A percentile compares a stretch with the other conserved stretches of the same genome.
These are phyloP conservation scores for Pollicipes pollicipes DNA, from an alignment of 1,140 invertebrate species.

Conservation along the genomic window DNA sequence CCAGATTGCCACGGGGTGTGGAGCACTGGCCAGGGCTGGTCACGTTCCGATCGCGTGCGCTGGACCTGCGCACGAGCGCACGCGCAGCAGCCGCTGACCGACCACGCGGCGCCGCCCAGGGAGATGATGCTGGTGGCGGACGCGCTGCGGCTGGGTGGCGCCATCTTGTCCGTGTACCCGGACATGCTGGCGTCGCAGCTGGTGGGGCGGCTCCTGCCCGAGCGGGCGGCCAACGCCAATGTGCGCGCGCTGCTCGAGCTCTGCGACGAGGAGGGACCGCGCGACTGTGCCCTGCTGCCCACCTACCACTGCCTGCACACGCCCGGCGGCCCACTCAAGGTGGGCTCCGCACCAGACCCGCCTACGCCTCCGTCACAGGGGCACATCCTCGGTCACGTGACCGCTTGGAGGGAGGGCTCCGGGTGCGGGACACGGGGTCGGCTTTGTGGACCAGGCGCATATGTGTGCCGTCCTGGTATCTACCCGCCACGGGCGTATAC, in stretches of 20 bases:
- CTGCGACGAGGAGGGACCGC: conserved; percentile 68
- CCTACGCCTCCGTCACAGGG: no score
- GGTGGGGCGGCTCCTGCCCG: conserved; percentile 75
- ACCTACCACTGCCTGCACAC: conserved; percentile 90
- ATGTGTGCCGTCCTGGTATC: no score
- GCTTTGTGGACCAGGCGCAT: no score
- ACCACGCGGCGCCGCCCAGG: conserved; percentile 29
- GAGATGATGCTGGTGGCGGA: conserved; percentile 87
- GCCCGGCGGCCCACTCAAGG: conserved; percentile 89
- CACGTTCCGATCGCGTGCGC: no score
- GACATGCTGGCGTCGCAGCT: conserved; percentile 92
- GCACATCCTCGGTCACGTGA: no score
- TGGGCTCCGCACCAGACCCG: conserved; percentile 23
- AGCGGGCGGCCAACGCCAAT: conserved; percentile 65
- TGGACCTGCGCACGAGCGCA: no score
- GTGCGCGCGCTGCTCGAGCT: conserved; percentile 70
- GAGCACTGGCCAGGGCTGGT: no score
- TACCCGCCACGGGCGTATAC: no score
- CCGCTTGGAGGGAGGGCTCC: no score
- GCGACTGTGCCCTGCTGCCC: conserved; percentile 75
- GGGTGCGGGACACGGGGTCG: no score
- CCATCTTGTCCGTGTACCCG: conserved; percentile 72
- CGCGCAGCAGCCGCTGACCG: neutral
- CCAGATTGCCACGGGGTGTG: no score
- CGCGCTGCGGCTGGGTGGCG: conserved; percentile 74